These are phyloP conservation scores for Rhabdornis inornatus DNA, from an alignment of 2,113 vertebrate species.

Conservation along the genomic window DNA sequence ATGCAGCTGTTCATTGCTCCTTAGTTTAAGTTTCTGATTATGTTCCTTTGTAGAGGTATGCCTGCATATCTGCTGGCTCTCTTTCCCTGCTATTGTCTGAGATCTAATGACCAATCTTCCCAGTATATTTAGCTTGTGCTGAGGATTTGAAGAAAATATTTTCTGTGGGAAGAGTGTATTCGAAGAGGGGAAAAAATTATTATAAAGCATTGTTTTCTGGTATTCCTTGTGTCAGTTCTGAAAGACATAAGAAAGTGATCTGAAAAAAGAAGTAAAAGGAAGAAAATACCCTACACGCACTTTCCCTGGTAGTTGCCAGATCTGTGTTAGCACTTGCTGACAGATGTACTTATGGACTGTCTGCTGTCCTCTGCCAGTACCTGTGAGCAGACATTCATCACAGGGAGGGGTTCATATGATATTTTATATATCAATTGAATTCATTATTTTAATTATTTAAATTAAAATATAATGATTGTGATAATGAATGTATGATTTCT, in stretches of 20 bases:
- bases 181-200: not conserved
- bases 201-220: not conserved
- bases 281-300: not conserved
- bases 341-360: not conserved
- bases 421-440: not conserved
- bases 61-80: not conserved
- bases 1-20: not conserved
- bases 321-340: not conserved
- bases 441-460: not conserved
- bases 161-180: not conserved
- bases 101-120: slow-evolving; percentile 25
- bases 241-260: not conserved
- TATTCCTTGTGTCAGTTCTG: not conserved
- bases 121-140: not conserved
- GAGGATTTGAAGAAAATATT: not conserved
- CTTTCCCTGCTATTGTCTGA: not conserved
- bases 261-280: not conserved
- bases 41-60: slow-evolving; percentile 9
- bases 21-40: slow-evolving; percentile 55
- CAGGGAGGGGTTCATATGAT: not conserved
- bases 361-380: not conserved
- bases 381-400: not conserved
- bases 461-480: not conserved
- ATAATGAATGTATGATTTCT: not conserved
- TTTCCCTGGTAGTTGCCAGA: not conserved